Evolutionary conservation across 2,888 invertebrate species (phyloP).

Genomic region (Bibio marci): DNA sequence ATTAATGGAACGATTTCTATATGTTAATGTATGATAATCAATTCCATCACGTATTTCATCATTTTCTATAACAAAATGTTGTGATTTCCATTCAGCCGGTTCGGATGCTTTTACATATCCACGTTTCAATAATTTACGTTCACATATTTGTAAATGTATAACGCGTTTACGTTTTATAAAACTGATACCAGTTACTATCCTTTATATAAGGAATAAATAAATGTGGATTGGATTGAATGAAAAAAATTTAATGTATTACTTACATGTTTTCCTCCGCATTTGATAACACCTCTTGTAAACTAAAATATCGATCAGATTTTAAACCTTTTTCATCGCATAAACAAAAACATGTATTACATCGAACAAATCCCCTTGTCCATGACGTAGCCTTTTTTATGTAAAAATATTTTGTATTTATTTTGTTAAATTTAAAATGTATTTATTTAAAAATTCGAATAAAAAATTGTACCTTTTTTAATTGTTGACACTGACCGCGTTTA

Average conservation of each 20-base stretch:
- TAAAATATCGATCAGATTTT: conserved; percentile 33
- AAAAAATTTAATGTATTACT: conserved; percentile 6
- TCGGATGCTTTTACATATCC: conserved; percentile 41
- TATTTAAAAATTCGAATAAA: too few relatives aligned
- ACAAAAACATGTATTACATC: conserved; percentile 38
- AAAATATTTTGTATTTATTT: too few relatives aligned
- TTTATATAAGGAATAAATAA: conserved; percentile 15
- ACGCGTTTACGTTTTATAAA: conserved; percentile 51
- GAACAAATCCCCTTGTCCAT: conserved; percentile 36
- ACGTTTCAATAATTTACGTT: conserved; percentile 40
- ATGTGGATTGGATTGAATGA: conserved; percentile 9
- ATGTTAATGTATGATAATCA: conserved; percentile 53
- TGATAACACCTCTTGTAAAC: conserved; percentile 24
- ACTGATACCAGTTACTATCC: conserved; percentile 56
- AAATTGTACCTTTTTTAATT: too few relatives aligned
- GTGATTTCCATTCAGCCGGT: too few relatives aligned
- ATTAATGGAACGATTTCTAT: conserved; percentile 52
- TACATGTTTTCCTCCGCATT: conserved; percentile 20
- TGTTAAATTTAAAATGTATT: too few relatives aligned
- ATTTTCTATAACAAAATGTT: conserved; percentile 31
- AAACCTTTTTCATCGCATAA: conserved; percentile 33
- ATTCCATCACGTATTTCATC: conserved; percentile 33
- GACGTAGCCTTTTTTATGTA: conserved; percentile 19
- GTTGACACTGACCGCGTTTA: neutral
- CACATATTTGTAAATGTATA: conserved; percentile 54